A percentile compares a stretch with the other conserved stretches of the same genome.
Evolutionary conservation across 2,797 vertebrate species (phyloP).

Genomic region (Xyrichtys novacula): DNA sequence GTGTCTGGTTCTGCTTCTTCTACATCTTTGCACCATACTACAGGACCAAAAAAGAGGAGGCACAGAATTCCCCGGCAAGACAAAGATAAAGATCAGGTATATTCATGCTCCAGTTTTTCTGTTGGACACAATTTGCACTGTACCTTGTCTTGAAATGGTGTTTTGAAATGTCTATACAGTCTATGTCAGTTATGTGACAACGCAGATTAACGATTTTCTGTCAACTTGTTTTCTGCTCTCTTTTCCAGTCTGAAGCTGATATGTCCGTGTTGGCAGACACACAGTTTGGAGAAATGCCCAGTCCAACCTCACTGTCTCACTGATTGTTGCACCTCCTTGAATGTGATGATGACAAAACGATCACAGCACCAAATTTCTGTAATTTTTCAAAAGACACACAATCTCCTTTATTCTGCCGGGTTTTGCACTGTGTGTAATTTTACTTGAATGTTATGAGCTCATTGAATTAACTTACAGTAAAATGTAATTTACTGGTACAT

Average conservation of each 20-base stretch:
- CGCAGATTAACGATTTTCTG: slow-evolving; percentile 13
- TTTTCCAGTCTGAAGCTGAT: slow-evolving; percentile 79
- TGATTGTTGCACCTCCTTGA: slow-evolving; percentile 58
- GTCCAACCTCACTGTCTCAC: slow-evolving; percentile 83
- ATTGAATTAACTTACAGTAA: slow-evolving; percentile 1
- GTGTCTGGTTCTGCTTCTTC: slow-evolving; percentile 70
- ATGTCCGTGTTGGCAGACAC: slow-evolving; percentile 77
- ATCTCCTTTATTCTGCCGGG: slow-evolving; percentile 17
- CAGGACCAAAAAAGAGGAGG: slow-evolving; percentile 82
- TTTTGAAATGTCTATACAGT: neutral
- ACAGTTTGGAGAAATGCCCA: slow-evolving; percentile 84
- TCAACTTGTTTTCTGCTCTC: slow-evolving; percentile 36
- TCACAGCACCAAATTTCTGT: slow-evolving; percentile 8
- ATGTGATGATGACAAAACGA: slow-evolving; percentile 35
- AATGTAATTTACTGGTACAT: slow-evolving; percentile 6
- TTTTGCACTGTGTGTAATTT: slow-evolving; percentile 42
- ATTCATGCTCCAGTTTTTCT: neutral
- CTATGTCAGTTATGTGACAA: neutral
- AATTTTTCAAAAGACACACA: slow-evolving; percentile 11
- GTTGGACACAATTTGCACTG: too few species aligned
- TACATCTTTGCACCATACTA: slow-evolving; percentile 62
- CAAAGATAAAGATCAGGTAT: slow-evolving; percentile 77
- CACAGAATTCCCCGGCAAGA: slow-evolving; percentile 81
- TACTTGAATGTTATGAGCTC: slow-evolving; percentile 35
- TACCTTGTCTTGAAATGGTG: neutral